Conservation (phyloP, 2,113 vertebrate genomes). For the Puntigrus tetrazona region DNA sequence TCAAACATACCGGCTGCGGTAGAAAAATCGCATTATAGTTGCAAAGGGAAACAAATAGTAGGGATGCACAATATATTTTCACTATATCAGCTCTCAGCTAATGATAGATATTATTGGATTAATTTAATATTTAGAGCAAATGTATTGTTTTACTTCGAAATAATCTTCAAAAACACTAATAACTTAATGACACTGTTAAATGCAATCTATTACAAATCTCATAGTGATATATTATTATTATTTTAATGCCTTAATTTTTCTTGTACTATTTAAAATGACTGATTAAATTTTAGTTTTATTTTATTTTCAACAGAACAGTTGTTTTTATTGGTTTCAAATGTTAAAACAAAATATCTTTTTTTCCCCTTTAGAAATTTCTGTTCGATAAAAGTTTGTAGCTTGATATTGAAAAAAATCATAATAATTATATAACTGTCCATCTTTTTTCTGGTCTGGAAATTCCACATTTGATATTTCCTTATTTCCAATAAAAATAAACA, state of each 20-base stretch:
- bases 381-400: background rate
- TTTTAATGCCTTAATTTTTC: background rate
- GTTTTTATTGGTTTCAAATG: background rate
- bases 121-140: no score
- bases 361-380: background rate
- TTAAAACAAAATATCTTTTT: background rate
- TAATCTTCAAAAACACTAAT: no score
- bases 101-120: no score
- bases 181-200: background rate
- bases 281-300: background rate
- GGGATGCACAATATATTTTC: no score
- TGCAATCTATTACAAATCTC: background rate
- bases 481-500: background rate
- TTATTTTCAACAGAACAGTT: no score
- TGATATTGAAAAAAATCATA: background rate
- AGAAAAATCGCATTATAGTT: background rate
- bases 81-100: no score
- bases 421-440: background rate
- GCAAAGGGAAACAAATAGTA: background rate
- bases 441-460: background rate
- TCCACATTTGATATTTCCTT: background rate
- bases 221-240: background rate
- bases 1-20: background rate
- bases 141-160: no score
- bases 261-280: no score